Conservation (phyloP, 2,113 vertebrate species). For the Pipa parva region DNA sequence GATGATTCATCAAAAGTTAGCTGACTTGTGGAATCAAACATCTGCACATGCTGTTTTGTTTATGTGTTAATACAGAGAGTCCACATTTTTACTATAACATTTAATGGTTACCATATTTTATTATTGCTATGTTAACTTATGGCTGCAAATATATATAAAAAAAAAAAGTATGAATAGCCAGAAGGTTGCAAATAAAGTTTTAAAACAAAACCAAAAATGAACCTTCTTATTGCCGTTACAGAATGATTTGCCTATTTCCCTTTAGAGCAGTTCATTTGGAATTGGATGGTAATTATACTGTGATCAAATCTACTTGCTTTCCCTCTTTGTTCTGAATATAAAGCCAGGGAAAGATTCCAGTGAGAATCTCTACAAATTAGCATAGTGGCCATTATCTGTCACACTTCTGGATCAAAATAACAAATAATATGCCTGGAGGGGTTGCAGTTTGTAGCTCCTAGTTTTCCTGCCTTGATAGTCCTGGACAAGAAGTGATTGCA, state of each 20-base stretch:
- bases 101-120: neutral
- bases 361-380: constrained; percentile 50
- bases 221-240: constrained; percentile 1
- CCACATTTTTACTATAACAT: no score
- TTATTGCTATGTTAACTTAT: neutral
- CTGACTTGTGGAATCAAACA: no score
- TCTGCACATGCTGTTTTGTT: no score
- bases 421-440: constrained; percentile 65
- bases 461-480: constrained; percentile 58
- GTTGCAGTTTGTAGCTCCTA: constrained; percentile 55
- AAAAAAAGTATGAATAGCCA: no score
- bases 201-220: constrained; percentile 1
- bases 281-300: constrained; percentile 28
- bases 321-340: constrained; percentile 45
- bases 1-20: no score
- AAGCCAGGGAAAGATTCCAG: constrained; percentile 49
- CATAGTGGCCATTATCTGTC: constrained; percentile 57
- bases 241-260: constrained; percentile 8
- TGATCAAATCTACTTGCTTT: constrained; percentile 39
- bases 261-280: constrained; percentile 11
- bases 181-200: no score
- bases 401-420: constrained; percentile 62
- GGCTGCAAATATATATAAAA: neutral
- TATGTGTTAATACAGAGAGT: no score
- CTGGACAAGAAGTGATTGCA: constrained; percentile 65